These are phyloP conservation scores for Cryptomyrus ogoouensis DNA, from an alignment of 2,113 vertebrate species.

Conservation along the genomic window DNA sequence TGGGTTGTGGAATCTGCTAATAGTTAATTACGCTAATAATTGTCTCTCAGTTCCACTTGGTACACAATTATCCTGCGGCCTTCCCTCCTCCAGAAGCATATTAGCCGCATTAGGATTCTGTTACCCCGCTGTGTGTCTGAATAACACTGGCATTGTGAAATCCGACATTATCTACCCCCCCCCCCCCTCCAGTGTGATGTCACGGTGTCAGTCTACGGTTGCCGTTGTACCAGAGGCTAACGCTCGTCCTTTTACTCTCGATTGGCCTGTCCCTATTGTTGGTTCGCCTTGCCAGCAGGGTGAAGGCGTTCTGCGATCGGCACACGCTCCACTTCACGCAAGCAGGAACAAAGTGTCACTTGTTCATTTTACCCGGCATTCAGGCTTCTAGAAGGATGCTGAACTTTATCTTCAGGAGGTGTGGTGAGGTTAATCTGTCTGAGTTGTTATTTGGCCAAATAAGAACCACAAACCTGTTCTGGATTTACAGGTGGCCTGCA, in stretches of 20 bases:
- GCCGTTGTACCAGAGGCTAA: slow-evolving; percentile 21
- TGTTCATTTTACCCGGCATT: not conserved
- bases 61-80: not conserved
- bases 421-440: not conserved
- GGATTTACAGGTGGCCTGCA: not conserved
- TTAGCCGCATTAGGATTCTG: not conserved
- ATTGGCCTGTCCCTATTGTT: not conserved
- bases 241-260: not conserved
- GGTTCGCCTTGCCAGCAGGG: not conserved
- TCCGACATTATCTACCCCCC: slow-evolving; percentile 5
- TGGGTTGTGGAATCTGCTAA: not conserved
- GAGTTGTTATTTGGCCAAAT: not conserved
- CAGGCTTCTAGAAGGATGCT: not conserved
- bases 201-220: slow-evolving; percentile 13
- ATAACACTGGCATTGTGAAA: slow-evolving; percentile 28
- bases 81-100: slow-evolving; percentile 12
- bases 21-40: not conserved
- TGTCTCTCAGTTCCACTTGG: not conserved
- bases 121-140: not conserved
- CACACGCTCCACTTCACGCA: not conserved
- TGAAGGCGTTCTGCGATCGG: not conserved
- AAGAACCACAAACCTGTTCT: not conserved
- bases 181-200: slow-evolving; percentile 29
- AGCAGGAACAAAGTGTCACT: not conserved
- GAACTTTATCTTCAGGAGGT: not conserved